Base-by-base conservation (phyloP, 2,888 invertebrate species). In the Endomychus coccineus region DNA sequence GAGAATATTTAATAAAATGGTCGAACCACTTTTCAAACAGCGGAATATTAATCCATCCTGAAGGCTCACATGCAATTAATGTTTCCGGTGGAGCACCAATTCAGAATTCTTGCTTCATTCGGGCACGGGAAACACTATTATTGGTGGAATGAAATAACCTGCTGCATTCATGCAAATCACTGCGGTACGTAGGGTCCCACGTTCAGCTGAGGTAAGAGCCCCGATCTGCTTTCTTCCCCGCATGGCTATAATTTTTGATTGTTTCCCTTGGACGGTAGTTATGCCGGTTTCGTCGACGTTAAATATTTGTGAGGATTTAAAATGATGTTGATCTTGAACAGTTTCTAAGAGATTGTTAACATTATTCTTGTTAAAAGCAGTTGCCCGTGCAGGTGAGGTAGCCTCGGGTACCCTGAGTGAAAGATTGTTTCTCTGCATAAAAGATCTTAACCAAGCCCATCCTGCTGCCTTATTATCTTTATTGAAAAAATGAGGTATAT, bases 91-190 rank as follows among this genome's bases (percentile, higher is more conserved):
- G n/a, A n/a, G n/a, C n/a, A n/a, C n/a, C n/a, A n/a, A n/a, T n/a
- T n/a, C n/a, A n/a, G n/a, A n/a, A n/a, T n/a, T n/a, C n/a, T n/a
- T n/a, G n/a, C n/a, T n/a, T n/a, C n/a, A n/a, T n/a, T n/a, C n/a
- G n/a, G n/a, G n/a, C n/a, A n/a, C n/a, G 16, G 28, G 37, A 21
- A 43, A 43, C 30, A 43, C 41, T 23, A 43, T 40, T 31, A 39
- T 34, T 14, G 43, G 40, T 10, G 40, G 40, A n/a, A 42, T 27
- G 33, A 32, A 42, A 23, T 38, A 39, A 22, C 32, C 33, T 11
- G 34, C 32, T 34, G 43, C 40, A 35, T 30, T 41, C 35, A 40
- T 24, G 22, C 37, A 11, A 24, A 36, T 38, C 29, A 37, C 17
- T 7, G 41, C 23, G 23, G 43, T 43, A 22, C 24, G 24, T 27